A percentile compares a stretch with the other conserved stretches of the same genome.
These are phyloP conservation scores for Poeciliopsis turrubarensis DNA, from an alignment of 2,113 vertebrate species.

Conservation along the genomic window DNA sequence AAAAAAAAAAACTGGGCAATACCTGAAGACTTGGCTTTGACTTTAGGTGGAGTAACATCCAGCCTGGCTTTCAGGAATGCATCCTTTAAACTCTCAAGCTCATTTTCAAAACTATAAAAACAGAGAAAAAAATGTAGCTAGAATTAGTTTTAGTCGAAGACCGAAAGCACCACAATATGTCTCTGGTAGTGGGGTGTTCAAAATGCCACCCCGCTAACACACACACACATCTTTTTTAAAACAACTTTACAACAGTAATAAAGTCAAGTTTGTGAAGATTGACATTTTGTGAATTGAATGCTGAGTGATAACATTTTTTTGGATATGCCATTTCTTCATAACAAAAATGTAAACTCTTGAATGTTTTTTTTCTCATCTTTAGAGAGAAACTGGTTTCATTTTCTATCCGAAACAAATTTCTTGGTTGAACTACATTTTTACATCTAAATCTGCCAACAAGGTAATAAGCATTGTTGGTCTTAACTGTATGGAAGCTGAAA, in stretches of 20 bases:
- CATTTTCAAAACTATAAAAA: constrained; percentile 86
- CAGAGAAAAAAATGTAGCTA: constrained; percentile 5
- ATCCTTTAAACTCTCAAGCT: constrained; percentile 88
- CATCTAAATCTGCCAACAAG: not conserved
- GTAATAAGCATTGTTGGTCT: not conserved
- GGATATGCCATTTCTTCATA: no score
- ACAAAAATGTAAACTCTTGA: no score
- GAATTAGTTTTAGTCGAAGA: no score
- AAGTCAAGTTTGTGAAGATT: no score
- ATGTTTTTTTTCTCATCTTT: not conserved
- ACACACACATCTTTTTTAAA: no score
- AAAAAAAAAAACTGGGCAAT: constrained; percentile 16
- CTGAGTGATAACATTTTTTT: no score
- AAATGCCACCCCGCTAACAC: no score
- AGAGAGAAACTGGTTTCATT: not conserved
- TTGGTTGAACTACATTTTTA: not conserved
- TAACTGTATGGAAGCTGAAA: not conserved
- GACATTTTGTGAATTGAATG: no score
- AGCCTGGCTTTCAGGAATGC: constrained; percentile 88
- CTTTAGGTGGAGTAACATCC: constrained; percentile 77
- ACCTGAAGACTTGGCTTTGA: constrained; percentile 83
- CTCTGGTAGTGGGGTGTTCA: no score
- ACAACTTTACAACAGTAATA: no score
- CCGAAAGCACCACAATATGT: not conserved
- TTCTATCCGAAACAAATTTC: not conserved